Conservation (phyloP, 1,140 invertebrate species). For the Bombus confusus region DNA sequence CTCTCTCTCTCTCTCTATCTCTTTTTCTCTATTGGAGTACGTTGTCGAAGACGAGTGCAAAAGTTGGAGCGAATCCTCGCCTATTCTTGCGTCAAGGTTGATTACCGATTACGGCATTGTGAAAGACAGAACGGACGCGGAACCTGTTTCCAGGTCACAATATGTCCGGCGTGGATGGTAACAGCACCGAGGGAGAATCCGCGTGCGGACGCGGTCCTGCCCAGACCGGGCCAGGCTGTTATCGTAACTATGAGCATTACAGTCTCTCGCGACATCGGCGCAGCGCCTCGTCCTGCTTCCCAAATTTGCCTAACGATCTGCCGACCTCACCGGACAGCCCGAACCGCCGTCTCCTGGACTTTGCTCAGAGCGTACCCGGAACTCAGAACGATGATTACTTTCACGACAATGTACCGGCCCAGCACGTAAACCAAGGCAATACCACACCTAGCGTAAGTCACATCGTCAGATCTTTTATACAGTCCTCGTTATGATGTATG, state of each 20-base stretch:
- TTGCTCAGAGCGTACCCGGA: slow-evolving; percentile 79
- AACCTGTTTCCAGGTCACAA: slow-evolving; percentile 88
- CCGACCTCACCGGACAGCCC: slow-evolving; percentile 80
- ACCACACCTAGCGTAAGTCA: slow-evolving; percentile 80
- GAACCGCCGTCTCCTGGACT: slow-evolving; percentile 81
- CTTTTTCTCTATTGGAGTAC: not conserved
- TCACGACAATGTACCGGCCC: slow-evolving; percentile 77
- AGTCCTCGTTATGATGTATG: not conserved
- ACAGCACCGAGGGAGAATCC: slow-evolving; percentile 92
- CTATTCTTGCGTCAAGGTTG: slow-evolving; percentile 43
- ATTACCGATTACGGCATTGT: not conserved
- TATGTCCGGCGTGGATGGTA: slow-evolving; percentile 93
- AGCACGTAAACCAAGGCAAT: slow-evolving; percentile 78
- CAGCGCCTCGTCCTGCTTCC: slow-evolving; percentile 85
- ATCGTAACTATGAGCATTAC: slow-evolving; percentile 92
- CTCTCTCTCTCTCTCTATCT: not conserved
- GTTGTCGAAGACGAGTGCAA: slow-evolving; percentile 3
- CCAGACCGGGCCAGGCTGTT: slow-evolving; percentile 91
- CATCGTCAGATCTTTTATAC: not conserved
- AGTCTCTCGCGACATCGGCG: slow-evolving; percentile 84
- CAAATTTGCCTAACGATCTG: slow-evolving; percentile 84
- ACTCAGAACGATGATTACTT: slow-evolving; percentile 79
- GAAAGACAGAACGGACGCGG: slow-evolving; percentile 30
- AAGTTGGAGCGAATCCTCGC: slow-evolving; percentile 2
- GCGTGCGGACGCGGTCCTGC: slow-evolving; percentile 86